These are phyloP conservation scores for Rhineura floridana DNA, from an alignment of 2,113 vertebrate genomes.

Conservation along the genomic window DNA sequence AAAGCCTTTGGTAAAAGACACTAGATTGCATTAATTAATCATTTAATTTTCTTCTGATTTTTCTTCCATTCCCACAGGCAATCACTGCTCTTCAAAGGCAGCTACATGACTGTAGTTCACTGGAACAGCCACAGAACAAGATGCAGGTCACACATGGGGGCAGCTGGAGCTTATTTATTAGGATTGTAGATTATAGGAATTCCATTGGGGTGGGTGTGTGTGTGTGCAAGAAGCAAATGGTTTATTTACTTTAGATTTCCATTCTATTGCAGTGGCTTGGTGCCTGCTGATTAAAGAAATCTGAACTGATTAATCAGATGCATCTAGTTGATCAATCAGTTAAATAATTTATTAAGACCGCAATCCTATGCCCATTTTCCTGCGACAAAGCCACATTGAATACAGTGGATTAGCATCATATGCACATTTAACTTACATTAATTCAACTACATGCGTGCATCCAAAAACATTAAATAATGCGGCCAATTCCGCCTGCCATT, in stretches of 20 bases:
- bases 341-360: neutral
- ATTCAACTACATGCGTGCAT: too few species aligned
- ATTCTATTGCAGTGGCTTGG: neutral
- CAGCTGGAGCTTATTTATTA: slow-evolving; percentile 48
- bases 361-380: neutral
- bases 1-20: slow-evolving; percentile 72
- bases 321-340: neutral
- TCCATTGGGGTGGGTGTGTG: slow-evolving; percentile 29
- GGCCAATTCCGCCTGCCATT: too few species aligned
- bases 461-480: too few species aligned
- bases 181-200: slow-evolving; percentile 39
- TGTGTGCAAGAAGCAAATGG: neutral
- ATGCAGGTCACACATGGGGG: slow-evolving; percentile 32
- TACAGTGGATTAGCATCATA: too few species aligned
- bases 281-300: neutral
- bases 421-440: too few species aligned
- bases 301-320: neutral
- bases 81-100: slow-evolving; percentile 65
- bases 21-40: slow-evolving; percentile 75
- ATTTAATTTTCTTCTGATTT: slow-evolving; percentile 74
- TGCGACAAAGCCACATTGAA: neutral
- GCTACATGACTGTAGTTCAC: slow-evolving; percentile 43
- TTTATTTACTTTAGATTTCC: neutral
- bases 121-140: slow-evolving; percentile 34
- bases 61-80: slow-evolving; percentile 64